Base-by-base conservation (phyloP, 1,140 invertebrate species). In the Parasteatoda tepidariorum region DNA sequence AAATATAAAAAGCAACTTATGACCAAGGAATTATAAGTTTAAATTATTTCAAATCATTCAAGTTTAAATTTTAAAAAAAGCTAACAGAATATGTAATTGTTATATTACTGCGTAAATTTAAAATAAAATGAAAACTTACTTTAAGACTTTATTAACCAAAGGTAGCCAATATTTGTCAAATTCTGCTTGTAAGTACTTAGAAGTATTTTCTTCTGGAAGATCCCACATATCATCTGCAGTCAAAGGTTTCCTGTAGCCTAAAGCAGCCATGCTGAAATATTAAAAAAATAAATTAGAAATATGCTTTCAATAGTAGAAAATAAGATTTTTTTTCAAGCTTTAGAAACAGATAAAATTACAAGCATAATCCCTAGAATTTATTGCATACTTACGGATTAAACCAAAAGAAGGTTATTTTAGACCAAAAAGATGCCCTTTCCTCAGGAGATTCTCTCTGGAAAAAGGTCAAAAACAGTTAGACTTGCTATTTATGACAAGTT, bases 371-470 rank as follows among this genome's bases (percentile, higher is more conserved):
- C n/a, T n/a, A n/a, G n/a, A 64, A 38, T 33, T 26, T 38, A 3
- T n/a, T 5, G 24, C 28, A 62, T 41, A 84, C 84, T 85, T 64
- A 89, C 0, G 89, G 84, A 88, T 97, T 95, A 88, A 99, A 98
- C 98, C 98, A 99, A 75, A 93, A 92, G 88, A 97, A 99, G 0
- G 94, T 92, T 3, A 99, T 89, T 67, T 93, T 92, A n/a, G 96
- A 97, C 28, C 96, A 91, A 89, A 97, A 98, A 24, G 97, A 97
- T 54, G 95, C 92, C 76, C 90, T 89, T 70, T 92, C 90, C 88
- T 99, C 97, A 64, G 98, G 97, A 89, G 95, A 97, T 55, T 81
- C 48, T 68, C 61, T 85, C 73, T 84, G 31, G 9, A 70, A 78
- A 34, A 31, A 13, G 11, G 2, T 74, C 7, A n/a, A n/a, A n/a